Evolutionary conservation across 2,797 vertebrate species (phyloP).

Genomic region (Decapterus maruadsi): DNA sequence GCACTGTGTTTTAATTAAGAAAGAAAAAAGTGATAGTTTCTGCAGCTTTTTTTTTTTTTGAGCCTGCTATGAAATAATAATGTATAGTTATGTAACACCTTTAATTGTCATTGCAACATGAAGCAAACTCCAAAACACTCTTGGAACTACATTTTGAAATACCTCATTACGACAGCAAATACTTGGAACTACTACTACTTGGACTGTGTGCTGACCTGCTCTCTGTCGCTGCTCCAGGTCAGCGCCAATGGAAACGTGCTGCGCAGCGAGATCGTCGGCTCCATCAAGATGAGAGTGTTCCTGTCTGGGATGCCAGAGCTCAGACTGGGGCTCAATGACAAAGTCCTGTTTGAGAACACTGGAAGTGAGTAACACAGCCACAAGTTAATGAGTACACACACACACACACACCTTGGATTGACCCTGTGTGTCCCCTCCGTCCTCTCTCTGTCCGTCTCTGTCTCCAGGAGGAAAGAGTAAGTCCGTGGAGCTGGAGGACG

Average conservation of each 20-base stretch:
- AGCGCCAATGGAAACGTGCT: constrained; percentile 97
- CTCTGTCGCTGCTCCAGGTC: constrained; percentile 83
- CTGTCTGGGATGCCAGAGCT: constrained; percentile 98
- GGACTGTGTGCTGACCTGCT: neutral
- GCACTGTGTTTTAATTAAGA: too few species aligned
- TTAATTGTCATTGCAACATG: too few species aligned
- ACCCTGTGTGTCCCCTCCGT: too few species aligned
- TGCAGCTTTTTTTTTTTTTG: too few species aligned
- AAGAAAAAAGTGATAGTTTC: too few species aligned
- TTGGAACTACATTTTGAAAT: too few species aligned
- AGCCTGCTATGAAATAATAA: too few species aligned
- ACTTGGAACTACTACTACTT: too few species aligned
- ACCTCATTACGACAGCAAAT: too few species aligned
- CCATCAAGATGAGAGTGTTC: constrained; percentile 99
- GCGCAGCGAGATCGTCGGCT: constrained; percentile 97
- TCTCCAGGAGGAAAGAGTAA: constrained; percentile 93
- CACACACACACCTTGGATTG: neutral
- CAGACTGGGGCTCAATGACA: constrained; percentile 96
- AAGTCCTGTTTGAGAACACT: constrained; percentile 98
- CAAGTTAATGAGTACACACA: neutral
- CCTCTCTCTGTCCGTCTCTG: too few species aligned
- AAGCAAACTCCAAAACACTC: too few species aligned
- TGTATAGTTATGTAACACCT: too few species aligned
- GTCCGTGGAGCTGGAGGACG: constrained; percentile 94
- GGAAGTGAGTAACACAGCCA: constrained; percentile 92